Evolutionary conservation across 2,113 vertebrate species (phyloP), one percentile per base, ranked within the genome.

Genomic region (Pogonocichla stellata): DNA sequence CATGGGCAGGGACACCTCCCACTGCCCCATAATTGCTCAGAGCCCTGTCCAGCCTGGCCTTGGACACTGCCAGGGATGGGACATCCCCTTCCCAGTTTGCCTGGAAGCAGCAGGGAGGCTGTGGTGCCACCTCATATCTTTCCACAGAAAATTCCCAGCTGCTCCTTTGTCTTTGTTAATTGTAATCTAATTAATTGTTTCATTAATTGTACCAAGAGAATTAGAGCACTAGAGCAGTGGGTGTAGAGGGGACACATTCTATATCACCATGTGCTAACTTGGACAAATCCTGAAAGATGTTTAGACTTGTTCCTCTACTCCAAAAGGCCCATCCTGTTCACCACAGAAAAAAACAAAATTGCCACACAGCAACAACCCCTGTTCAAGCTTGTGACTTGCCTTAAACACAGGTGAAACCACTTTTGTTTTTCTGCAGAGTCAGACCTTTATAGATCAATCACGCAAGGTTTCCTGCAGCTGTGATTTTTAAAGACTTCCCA

Each of bases 181-280:
- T 56, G 7, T 15, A 36, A 67, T 12, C 5, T 47, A 25, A 47
- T 36, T 19, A 56, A 43, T 26, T 72, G 23, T 45, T 14, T 31
- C 14, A 47, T 23, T 57, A n/a, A 36, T 17, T 67, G 3, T 20
- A 36, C 19, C 56, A 28, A 50, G 19, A 51, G 25, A 43, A 14
- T 42, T 23, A 3, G 4, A 24, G 22, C 26, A n/a, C 20, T 36
- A 16, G 29, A 79, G n/a, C 28, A 58, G 9, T 1, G 5, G 1
- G 1, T 5, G 6, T 23, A 18, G 8, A 50, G 9, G 18, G 10
- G 6, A 42, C 26, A 31, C 13, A 26, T 4, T 1, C 6, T 12
- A 5, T 13, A n/a, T 7, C 25, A 26, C 11, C 40, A 50, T 0
- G 0, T 8, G 3, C 23, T 45, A 14, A 45, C 67, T 28, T 64